Percentiles rank a stretch among this genome's conserved stretches.
Evolutionary conservation across 2,888 invertebrate species (phyloP).

Genomic region (Auanema freiburgensis): DNA sequence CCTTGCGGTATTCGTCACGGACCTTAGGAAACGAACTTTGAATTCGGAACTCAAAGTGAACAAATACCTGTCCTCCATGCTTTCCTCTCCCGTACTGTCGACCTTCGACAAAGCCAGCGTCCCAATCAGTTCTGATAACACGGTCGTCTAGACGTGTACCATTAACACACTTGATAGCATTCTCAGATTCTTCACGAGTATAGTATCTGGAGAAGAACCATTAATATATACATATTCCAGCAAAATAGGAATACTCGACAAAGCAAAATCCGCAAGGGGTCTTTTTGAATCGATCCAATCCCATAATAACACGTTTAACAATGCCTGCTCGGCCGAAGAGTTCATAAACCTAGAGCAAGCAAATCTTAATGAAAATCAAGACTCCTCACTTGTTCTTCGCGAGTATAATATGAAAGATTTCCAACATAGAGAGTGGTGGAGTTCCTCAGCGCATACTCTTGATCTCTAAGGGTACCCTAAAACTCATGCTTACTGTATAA

Average conservation of each 20-base stretch:
- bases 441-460: constrained; percentile 76
- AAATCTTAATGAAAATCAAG: not conserved
- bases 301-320: constrained; percentile 89
- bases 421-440: constrained; percentile 91
- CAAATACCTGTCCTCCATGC: constrained; percentile 88
- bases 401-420: constrained; percentile 95
- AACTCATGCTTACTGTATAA: constrained; percentile 19
- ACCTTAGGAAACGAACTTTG: constrained; percentile 71
- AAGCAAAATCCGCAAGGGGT: constrained; percentile 99
- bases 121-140: constrained; percentile 96
- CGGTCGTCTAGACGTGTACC: constrained; percentile 82
- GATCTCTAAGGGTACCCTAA: constrained; percentile 57
- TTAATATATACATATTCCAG: not conserved
- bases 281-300: constrained; percentile 92
- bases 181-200: constrained; percentile 69
- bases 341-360: constrained; percentile 76
- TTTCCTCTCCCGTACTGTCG: constrained; percentile 96
- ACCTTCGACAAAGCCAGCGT: constrained; percentile 97
- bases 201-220: constrained; percentile 67
- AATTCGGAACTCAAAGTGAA: not conserved
- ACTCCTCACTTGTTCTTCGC: constrained; percentile 76
- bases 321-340: constrained; percentile 94
- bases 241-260: constrained; percentile 75
- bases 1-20: constrained; percentile 94
- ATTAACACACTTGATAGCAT: constrained; percentile 80